phyloP scores from a whole-genome alignment of 2,888 invertebrate species.

The Drosophila nigricruria region DNA sequence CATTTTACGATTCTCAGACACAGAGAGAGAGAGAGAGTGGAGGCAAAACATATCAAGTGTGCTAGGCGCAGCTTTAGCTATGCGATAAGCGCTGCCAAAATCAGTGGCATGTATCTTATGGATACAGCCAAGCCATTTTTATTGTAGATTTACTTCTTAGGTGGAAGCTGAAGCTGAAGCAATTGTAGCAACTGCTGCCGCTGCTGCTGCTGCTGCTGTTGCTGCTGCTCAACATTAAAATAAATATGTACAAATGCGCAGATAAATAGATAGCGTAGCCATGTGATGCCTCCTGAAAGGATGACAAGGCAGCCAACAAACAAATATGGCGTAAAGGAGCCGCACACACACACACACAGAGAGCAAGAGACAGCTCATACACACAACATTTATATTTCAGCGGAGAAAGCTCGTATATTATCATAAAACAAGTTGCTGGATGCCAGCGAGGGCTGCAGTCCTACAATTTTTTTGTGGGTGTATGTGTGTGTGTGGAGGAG shows the following conservation, averaged over 20 bases:
- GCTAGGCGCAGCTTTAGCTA: constrained; percentile 62
- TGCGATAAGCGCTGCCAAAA: constrained; percentile 76
- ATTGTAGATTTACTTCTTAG: constrained; percentile 76
- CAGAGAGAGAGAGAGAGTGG: constrained; percentile 10
- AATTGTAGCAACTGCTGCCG: constrained; percentile 69
- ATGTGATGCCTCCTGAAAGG: constrained; percentile 63
- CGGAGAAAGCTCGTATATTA: constrained; percentile 86
- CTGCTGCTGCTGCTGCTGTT: constrained; percentile 32
- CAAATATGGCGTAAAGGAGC: constrained; percentile 77
- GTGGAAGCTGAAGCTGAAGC: constrained; percentile 54
- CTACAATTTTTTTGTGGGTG: constrained; percentile 2
- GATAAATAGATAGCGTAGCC: constrained; percentile 68
- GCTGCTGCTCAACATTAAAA: constrained; percentile 75
- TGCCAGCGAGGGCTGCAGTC: constrained; percentile 39
- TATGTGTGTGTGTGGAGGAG: constrained; percentile 19
- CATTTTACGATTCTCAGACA: constrained; percentile 75
- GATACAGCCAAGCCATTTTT: constrained; percentile 74
- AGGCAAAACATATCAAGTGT: constrained; percentile 53
- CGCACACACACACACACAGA: constrained; percentile 31
- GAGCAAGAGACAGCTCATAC: constrained; percentile 66
- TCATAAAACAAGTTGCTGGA: constrained; percentile 84
- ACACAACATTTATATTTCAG: constrained; percentile 84
- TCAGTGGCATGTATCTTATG: constrained; percentile 78
- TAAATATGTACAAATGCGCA: constrained; percentile 82
- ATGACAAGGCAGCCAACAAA: constrained; percentile 52